phyloP scores from a whole-genome alignment of 2,888 invertebrate genomes.

The Thysanoteuthis rhombus region DNA sequence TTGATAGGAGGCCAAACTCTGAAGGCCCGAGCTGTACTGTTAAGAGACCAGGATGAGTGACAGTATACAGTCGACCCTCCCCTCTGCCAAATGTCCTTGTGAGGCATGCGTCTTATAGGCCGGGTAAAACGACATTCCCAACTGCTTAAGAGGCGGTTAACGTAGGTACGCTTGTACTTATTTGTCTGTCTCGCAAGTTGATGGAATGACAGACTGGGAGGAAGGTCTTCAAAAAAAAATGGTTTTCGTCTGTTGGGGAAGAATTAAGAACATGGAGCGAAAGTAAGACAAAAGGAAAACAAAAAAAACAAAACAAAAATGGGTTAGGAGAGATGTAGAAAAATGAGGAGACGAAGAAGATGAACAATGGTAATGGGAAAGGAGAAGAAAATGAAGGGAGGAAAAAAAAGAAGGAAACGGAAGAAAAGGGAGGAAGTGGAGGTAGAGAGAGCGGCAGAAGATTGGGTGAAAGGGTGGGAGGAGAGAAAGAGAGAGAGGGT shows the following conservation, averaged over 20 bases:
- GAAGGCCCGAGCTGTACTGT: no score
- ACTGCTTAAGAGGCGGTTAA: no score
- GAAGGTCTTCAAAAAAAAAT: not conserved
- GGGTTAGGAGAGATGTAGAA: not conserved
- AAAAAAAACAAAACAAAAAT: not conserved
- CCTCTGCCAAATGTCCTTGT: no score
- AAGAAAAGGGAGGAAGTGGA: not conserved
- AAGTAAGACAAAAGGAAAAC: not conserved
- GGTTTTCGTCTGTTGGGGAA: not conserved
- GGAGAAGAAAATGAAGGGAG: not conserved
- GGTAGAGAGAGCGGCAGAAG: no score
- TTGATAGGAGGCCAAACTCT: no score
- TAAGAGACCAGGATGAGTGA: no score
- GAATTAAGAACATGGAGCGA: not conserved
- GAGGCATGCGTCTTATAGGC: no score
- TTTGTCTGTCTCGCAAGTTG: not conserved
- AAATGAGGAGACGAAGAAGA: not conserved
- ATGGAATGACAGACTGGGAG: not conserved
- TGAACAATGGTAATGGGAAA: not conserved
- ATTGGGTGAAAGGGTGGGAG: not conserved
- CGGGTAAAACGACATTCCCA: no score
- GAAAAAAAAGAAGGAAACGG: no score
- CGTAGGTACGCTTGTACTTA: not conserved
- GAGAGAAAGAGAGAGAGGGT: not conserved
- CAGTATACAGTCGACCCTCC: no score